Base-by-base conservation (phyloP, 2,113 vertebrate genomes). In the Hippopotamus amphibius region DNA sequence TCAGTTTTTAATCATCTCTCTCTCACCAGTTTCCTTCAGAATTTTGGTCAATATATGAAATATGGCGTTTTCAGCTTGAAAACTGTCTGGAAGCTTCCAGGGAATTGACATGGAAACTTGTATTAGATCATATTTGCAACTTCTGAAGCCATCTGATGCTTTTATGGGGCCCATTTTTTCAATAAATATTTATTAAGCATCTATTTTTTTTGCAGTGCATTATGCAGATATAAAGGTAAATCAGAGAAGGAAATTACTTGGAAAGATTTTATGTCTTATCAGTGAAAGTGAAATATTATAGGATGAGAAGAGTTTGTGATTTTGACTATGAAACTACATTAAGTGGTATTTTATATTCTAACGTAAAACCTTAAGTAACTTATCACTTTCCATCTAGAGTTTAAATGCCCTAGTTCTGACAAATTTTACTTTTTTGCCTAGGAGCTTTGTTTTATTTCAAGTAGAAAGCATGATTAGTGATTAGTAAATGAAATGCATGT, bases 271-370 rank as follows among this genome's bases (percentile, higher is more conserved):
- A 6, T 74, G 28, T 74, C 55, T 95, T 69, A 55, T 4, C 28
- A 90, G 84, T 80, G 71, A 19, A 88, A 80, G 57, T 41, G 22
- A 69, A 97, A 61, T 7, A 22, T 28, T 37, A 28, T 28, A 69
- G 17, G 13, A 41, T 84, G 13, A 43, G 24, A 79, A 68, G 21
- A 43, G 33, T 43, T n/a, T 88, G 41, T 55, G 72, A 57, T 30
- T 33, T 69, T 69, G 11, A 84, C 6, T 13, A 57, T 37, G 71
- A 77, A 96, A 95, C 57, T 68, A 63, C 3, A 74, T 41, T 41
- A 59, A 81, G 28, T 41, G 6, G 6, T 66, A 94, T 92, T 90
- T 95, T 94, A 61, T 10, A 57, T 90, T 76, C 65, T 88, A 87
- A 77, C 3, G 43, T 80, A 80, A 79, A 90, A 43, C 21, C 43